Evolutionary conservation across 1,140 invertebrate species (phyloP).

Genomic region (Cyclina sinensis): DNA sequence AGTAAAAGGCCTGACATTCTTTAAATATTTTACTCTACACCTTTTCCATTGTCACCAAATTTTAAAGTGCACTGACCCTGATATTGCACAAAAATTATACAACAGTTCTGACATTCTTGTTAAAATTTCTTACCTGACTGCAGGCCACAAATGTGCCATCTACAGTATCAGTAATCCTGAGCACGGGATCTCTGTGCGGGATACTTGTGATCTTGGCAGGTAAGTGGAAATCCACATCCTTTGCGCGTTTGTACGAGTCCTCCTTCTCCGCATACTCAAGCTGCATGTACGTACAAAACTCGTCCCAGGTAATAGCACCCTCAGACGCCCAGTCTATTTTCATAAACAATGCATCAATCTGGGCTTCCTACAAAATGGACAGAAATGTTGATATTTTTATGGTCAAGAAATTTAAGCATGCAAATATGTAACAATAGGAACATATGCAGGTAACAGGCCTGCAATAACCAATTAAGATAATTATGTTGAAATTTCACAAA

Average conservation of each 20-base stretch:
- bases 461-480: too few relatives aligned
- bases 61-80: too few relatives aligned
- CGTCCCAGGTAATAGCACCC: slow-evolving; percentile 86
- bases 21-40: too few relatives aligned
- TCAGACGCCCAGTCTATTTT: slow-evolving; percentile 87
- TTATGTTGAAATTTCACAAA: too few relatives aligned
- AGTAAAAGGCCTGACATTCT: too few relatives aligned
- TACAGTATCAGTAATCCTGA: slow-evolving; percentile 82
- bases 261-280: slow-evolving; percentile 86
- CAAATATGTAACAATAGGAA: too few relatives aligned
- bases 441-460: too few relatives aligned
- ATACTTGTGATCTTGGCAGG: slow-evolving; percentile 84
- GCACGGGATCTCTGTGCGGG: slow-evolving; percentile 84
- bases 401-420: too few relatives aligned
- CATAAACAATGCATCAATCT: slow-evolving; percentile 86
- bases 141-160: slow-evolving; percentile 85
- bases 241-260: slow-evolving; percentile 84
- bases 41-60: too few relatives aligned
- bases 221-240: slow-evolving; percentile 85
- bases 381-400: too few relatives aligned
- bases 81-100: too few relatives aligned
- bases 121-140: slow-evolving; percentile 79
- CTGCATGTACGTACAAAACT: slow-evolving; percentile 87
- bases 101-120: too few relatives aligned
- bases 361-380: slow-evolving; percentile 82